phyloP scores from a whole-genome alignment of 2,888 invertebrate species.

The Nezara viridula region DNA sequence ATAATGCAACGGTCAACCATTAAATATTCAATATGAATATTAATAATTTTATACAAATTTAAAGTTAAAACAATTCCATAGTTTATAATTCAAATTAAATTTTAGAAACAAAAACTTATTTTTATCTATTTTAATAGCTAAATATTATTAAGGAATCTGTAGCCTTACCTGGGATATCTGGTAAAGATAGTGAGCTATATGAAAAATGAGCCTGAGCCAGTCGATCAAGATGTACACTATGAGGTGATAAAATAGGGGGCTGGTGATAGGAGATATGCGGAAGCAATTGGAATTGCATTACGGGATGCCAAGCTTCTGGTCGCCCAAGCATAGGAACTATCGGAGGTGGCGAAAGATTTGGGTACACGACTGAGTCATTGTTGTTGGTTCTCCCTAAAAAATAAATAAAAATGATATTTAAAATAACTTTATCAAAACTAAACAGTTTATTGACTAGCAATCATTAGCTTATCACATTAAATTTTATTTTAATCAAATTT shows the following conservation, averaged over 20 bases:
- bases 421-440: neutral
- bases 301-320: constrained; percentile 51
- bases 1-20: no score
- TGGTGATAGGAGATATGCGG: constrained; percentile 54
- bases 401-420: neutral
- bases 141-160: neutral
- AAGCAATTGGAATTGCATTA: constrained; percentile 55
- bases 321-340: constrained; percentile 39
- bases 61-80: no score
- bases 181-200: constrained; percentile 61
- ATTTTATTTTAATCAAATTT: neutral
- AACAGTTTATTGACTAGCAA: neutral
- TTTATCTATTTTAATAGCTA: neutral
- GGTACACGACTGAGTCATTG: constrained; percentile 50
- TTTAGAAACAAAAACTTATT: neutral
- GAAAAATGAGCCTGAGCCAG: constrained; percentile 56
- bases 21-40: no score
- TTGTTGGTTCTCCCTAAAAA: constrained; percentile 52
- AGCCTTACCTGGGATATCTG: constrained; percentile 58
- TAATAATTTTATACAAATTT: no score
- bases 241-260: constrained; percentile 23
- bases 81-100: neutral
- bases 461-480: neutral
- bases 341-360: constrained; percentile 54
- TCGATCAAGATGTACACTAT: constrained; percentile 54